A percentile compares a stretch with the other conserved stretches of the same genome.
phyloP scores from a whole-genome alignment of 2,797 vertebrate species.

The Eulemur albifrons region DNA sequence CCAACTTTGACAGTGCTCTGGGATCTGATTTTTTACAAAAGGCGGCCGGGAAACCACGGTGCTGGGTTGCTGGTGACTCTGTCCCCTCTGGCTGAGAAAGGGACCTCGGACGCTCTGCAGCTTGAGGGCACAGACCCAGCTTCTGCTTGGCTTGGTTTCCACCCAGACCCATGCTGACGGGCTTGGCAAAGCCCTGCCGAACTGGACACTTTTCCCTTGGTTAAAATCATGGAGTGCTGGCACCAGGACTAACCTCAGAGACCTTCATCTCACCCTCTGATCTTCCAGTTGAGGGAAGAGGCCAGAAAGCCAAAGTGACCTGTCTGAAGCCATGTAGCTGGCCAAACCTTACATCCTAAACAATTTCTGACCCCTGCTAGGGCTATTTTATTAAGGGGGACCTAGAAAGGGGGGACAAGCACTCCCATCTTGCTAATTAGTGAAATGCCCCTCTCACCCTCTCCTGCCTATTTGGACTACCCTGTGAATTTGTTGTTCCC shows the following conservation, averaged over 20 bases:
- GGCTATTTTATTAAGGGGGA: not conserved
- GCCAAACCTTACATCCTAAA: not conserved
- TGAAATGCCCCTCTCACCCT: not conserved
- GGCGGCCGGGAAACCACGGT: not conserved
- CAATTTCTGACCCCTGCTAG: not conserved
- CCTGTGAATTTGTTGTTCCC: not conserved
- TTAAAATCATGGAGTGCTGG: not conserved
- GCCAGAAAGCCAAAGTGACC: constrained; percentile 1
- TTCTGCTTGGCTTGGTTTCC: not conserved
- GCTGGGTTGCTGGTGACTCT: not conserved
- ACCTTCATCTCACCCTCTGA: not conserved
- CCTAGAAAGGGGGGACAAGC: not conserved
- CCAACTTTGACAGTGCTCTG: not conserved
- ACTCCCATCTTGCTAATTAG: not conserved
- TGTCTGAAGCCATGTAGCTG: not conserved
- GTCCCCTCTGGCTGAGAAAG: not conserved
- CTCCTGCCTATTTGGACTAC: not conserved
- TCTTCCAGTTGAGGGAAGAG: not conserved
- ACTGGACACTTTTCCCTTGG: not conserved
- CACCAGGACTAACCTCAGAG: not conserved
- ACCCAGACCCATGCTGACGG: not conserved
- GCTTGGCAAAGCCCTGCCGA: not conserved
- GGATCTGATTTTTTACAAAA: not conserved
- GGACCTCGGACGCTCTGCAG: not conserved
- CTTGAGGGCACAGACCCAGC: not conserved